phyloP scores from a whole-genome alignment of 2,797 vertebrate species.

The Pantherophis vulpinus region DNA sequence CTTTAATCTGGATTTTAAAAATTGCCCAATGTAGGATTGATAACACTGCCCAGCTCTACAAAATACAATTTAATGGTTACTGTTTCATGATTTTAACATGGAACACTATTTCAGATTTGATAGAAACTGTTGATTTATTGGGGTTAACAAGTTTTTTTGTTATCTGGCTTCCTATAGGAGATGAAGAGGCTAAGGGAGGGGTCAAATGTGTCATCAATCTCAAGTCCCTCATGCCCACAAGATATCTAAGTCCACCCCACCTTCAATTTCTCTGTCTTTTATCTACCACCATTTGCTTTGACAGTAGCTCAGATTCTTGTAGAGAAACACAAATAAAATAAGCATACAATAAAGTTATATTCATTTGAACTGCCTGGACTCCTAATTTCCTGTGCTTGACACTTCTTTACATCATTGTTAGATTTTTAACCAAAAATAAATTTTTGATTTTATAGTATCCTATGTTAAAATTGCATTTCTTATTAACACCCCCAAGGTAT shows the following conservation, averaged over 20 bases:
- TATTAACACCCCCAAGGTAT: conserved; percentile 23
- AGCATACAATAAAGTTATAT: neutral
- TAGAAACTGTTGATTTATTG: neutral
- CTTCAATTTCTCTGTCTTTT: neutral
- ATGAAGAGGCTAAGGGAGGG: neutral
- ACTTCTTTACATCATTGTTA: neutral
- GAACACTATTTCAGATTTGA: neutral
- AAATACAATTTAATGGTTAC: conserved; percentile 7
- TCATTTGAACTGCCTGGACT: neutral
- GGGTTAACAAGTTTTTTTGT: conserved; percentile 24
- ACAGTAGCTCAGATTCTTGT: neutral
- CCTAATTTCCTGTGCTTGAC: neutral
- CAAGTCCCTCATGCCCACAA: neutral
- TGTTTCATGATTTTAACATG: conserved; percentile 23
- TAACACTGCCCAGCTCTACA: conserved; percentile 21
- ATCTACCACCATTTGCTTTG: neutral
- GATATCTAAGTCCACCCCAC: neutral
- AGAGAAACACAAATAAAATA: neutral
- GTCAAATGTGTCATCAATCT: neutral
- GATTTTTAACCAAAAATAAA: conserved; percentile 1
- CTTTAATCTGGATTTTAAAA: neutral
- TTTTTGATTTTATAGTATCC: conserved; percentile 18
- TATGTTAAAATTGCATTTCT: conserved; percentile 21
- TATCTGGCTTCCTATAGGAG: neutral
- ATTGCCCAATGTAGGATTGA: neutral